Evolutionary conservation across 2,888 invertebrate species (phyloP).

Genomic region (Sabatieria punctata): DNA sequence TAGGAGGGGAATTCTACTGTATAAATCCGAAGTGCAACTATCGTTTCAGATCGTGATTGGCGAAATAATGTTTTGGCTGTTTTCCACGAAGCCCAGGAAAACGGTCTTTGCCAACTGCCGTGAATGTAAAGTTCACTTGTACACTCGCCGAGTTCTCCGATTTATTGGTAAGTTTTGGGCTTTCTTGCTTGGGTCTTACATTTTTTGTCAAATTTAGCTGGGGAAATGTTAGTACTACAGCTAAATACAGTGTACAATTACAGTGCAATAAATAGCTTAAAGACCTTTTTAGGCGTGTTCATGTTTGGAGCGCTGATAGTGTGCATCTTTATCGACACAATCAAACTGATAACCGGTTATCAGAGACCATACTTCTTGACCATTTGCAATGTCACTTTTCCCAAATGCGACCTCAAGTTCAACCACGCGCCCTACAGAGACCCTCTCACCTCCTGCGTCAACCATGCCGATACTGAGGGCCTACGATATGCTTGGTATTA

Average conservation of each 20-base stretch:
- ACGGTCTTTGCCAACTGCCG: constrained; percentile 32
- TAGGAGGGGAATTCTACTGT: no score
- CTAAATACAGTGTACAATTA: no score
- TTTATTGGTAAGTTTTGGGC: constrained; percentile 34
- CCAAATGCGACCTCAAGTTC: constrained; percentile 24
- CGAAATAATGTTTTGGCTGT: constrained; percentile 36
- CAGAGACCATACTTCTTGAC: constrained; percentile 37
- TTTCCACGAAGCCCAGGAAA: constrained; percentile 34
- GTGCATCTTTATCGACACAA: constrained; percentile 37
- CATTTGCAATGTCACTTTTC: constrained; percentile 31
- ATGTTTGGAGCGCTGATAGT: constrained; percentile 35
- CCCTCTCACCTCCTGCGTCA: constrained; percentile 25
- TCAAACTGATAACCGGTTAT: constrained; percentile 36
- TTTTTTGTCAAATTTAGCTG: no score
- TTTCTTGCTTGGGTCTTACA: no score
- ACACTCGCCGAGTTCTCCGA: constrained; percentile 33
- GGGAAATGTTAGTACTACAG: no score
- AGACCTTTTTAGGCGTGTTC: constrained; percentile 31
- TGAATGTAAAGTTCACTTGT: constrained; percentile 33
- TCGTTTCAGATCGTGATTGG: constrained; percentile 34
- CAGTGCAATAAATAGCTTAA: no score
- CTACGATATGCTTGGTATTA: constrained; percentile 22
- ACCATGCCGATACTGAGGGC: constrained; percentile 15
- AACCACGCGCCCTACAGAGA: constrained; percentile 28
- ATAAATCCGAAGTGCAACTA: no score